Conservation (phyloP, 2,888 invertebrate species). For the Lepeophtheirus nordmannii region DNA sequence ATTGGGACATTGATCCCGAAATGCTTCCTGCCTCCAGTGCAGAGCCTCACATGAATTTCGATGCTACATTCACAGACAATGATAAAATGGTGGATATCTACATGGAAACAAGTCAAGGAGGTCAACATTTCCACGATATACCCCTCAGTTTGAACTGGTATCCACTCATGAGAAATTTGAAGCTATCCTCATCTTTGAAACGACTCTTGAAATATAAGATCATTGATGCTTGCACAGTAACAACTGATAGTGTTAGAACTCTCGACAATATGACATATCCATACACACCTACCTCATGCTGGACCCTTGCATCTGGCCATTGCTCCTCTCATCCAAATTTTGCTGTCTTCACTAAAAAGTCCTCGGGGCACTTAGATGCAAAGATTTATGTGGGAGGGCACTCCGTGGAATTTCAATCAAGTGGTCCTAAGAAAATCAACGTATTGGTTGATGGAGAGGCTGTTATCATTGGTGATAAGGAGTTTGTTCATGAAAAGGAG, state of each 20-base stretch:
- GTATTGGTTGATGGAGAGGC: conserved; percentile 12
- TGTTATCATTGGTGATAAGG: conserved; percentile 7
- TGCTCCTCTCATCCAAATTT: conserved; percentile 14
- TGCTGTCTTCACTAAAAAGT: conserved; percentile 23
- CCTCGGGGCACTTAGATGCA: neutral
- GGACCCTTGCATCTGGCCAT: conserved; percentile 21
- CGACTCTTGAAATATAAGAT: neutral
- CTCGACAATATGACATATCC: conserved; percentile 24
- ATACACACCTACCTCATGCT: conserved; percentile 12
- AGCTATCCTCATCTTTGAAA: conserved; percentile 12
- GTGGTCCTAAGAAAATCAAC: neutral
- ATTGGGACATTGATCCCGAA: conserved; percentile 21
- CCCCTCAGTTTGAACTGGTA: conserved; percentile 17
- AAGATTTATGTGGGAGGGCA: conserved; percentile 23
- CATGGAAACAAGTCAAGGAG: conserved; percentile 21
- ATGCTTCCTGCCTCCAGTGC: neutral
- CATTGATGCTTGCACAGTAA: conserved; percentile 16
- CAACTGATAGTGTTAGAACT: conserved; percentile 6
- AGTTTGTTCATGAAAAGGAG: neutral
- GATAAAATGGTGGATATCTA: conserved; percentile 13
- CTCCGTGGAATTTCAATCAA: conserved; percentile 12
- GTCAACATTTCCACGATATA: conserved; percentile 15
- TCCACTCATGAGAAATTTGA: conserved; percentile 11
- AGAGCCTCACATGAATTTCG: conserved; percentile 19
- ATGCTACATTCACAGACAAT: conserved; percentile 9